phyloP scores from a whole-genome alignment of 1,140 invertebrate species.

The Diuraphis noxia region DNA sequence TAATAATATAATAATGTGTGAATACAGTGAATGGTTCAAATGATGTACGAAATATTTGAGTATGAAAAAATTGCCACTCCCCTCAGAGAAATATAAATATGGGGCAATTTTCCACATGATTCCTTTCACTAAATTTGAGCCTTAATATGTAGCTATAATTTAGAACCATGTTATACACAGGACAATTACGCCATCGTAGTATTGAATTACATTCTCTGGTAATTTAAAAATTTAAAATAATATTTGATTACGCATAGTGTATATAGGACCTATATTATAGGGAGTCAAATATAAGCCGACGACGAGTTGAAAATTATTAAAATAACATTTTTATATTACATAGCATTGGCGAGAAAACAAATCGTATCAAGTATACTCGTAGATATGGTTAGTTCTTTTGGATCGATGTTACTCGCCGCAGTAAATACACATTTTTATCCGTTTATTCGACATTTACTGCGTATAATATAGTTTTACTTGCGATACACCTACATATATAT shows the following conservation, averaged over 20 bases:
- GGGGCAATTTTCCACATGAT: background rate
- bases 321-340: background rate
- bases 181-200: background rate
- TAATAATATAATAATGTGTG: too few relatives aligned
- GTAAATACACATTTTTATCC: background rate
- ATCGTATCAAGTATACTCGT: background rate
- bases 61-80: background rate
- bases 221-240: background rate
- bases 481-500: too few relatives aligned
- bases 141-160: background rate
- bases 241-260: background rate
- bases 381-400: background rate
- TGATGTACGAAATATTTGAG: too few relatives aligned
- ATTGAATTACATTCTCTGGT: background rate
- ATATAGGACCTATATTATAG: background rate
- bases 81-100: background rate
- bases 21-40: background rate
- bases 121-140: fast-evolving
- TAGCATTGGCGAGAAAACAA: background rate
- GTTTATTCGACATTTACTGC: background rate
- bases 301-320: background rate
- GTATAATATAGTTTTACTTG: background rate
- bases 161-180: background rate
- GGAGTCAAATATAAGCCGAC: too few relatives aligned
- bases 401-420: background rate